Base-by-base conservation (phyloP, 2,888 invertebrate species). In the Drosophila yooni region DNA sequence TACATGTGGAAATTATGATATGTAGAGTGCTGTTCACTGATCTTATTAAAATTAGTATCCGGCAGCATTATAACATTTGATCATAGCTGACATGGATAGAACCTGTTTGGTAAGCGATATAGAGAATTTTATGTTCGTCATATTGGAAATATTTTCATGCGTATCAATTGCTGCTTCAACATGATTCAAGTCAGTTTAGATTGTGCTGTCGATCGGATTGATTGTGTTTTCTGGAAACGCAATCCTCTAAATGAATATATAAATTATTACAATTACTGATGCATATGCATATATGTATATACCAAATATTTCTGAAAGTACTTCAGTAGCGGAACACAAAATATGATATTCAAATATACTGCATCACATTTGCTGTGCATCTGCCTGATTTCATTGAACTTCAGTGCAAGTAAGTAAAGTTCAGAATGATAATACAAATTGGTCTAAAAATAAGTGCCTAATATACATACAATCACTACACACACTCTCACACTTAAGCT, bases 351-450 rank as follows among this genome's bases (percentile, higher is more conserved):
- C 0, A 72, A 61, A 29, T 29, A 36, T 31, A 52, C 52, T 21
- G 15, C 36, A 48, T 62, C 70, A 29, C 27, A 38, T 33, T 34
- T 74, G 2, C 21, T 83, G 43, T 53, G 48, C 43, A 50, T 72
- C 18, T 67, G 51, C 31, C 33, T 61, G 34, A n/a, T 79, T 54
- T 48, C 51, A 5, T 31, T 72, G 21, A 59, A 50, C 50, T 36
- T 74, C 27, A 52, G 33, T 50, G 56, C 76, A 72, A 78, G 87
- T 87, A 74, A 87, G 87, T 88, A 76, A 81, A 77, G 70, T 75
- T 46, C 59, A 64, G 25, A 73, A 43, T 62, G 57, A 63, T 71
- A 77, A 79, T 74, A 66, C n/a, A 7, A 64, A 15, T 51, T 10
- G 15, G 36, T 36, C 21, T 67, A 25, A 53, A 58, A 54, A 70